Percentiles rank a stretch among this genome's conserved stretches.
phyloP scores from a whole-genome alignment of 2,888 invertebrate genomes.

The Euplexia lucipara region DNA sequence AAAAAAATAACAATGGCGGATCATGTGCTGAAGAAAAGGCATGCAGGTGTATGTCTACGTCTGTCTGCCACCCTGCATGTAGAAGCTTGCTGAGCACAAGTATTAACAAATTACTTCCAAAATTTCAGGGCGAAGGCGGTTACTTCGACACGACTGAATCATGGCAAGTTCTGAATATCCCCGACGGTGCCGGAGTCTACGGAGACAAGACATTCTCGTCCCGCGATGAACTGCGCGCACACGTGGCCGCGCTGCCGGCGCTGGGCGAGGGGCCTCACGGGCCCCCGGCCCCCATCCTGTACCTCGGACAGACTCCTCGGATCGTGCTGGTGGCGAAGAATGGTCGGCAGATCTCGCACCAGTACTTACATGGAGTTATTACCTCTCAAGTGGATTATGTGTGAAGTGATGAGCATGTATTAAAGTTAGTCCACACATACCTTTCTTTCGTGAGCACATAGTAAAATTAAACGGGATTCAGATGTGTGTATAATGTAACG shows the following conservation, averaged over 20 bases:
- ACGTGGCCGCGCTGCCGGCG: conserved; percentile 71
- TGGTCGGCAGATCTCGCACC: conserved; percentile 79
- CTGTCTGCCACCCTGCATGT: no score
- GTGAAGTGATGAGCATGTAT: conserved; percentile 50
- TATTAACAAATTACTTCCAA: background rate
- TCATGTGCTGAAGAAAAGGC: no score
- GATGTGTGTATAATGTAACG: no score
- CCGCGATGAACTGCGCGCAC: conserved; percentile 72
- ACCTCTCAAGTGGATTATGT: conserved; percentile 77
- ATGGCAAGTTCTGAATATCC: conserved; percentile 72
- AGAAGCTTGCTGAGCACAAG: background rate
- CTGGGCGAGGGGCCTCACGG: conserved; percentile 39
- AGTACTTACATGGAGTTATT: conserved; percentile 75
- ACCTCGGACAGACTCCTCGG: conserved; percentile 66
- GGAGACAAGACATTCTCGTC: conserved; percentile 76
- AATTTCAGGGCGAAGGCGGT: conserved; percentile 83
- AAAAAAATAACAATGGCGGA: no score
- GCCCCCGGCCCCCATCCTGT: conserved; percentile 70
- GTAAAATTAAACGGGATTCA: no score
- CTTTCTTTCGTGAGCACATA: conserved; percentile 1
- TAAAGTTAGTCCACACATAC: background rate
- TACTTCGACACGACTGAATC: conserved; percentile 82
- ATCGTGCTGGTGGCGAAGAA: conserved; percentile 72
- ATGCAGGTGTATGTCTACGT: no score
- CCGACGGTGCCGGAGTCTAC: conserved; percentile 72